Percentiles rank a stretch among this genome's conserved stretches.
These are phyloP conservation scores for Ectobius pallidus DNA, from an alignment of 2,888 invertebrate species.

Conservation along the genomic window DNA sequence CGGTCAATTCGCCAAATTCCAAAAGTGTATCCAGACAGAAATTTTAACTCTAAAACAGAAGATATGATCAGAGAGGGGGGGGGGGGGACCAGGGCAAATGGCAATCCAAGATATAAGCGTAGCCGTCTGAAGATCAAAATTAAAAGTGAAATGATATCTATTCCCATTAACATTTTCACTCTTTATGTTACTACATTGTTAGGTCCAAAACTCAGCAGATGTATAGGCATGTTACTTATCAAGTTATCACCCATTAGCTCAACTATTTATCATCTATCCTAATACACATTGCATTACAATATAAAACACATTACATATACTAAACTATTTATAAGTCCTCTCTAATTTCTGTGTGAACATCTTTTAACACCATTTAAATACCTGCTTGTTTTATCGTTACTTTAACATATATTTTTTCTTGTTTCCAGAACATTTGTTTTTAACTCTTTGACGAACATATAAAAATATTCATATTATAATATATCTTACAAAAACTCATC, in stretches of 20 bases:
- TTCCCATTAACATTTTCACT: too few relatives aligned
- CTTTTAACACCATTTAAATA: slow-evolving; percentile 42
- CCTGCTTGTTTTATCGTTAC: slow-evolving; percentile 36
- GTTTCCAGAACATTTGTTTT: slow-evolving; percentile 39
- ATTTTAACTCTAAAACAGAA: too few relatives aligned
- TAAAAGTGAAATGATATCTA: too few relatives aligned
- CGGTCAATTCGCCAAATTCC: too few relatives aligned
- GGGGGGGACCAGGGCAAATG: too few relatives aligned
- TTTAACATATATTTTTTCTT: slow-evolving; percentile 38
- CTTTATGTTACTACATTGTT: too few relatives aligned
- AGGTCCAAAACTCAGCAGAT: not conserved
- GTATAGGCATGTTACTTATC: not conserved
- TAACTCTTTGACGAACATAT: slow-evolving; percentile 60
- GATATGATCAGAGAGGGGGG: too few relatives aligned
- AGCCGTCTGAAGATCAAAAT: too few relatives aligned
- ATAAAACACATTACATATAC: slow-evolving; percentile 42
- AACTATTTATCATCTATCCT: not conserved
- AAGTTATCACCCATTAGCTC: slow-evolving; percentile 1
- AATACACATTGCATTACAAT: slow-evolving; percentile 36
- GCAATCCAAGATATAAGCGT: too few relatives aligned
- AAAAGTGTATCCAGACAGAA: too few relatives aligned
- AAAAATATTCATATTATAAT: slow-evolving; percentile 70
- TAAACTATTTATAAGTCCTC: slow-evolving; percentile 32
- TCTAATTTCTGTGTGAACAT: slow-evolving; percentile 31
- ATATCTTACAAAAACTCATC: slow-evolving; percentile 72